Evolutionary conservation across 1,140 invertebrate genomes (phyloP).

Genomic region (Thaumetopoea pityocampa): DNA sequence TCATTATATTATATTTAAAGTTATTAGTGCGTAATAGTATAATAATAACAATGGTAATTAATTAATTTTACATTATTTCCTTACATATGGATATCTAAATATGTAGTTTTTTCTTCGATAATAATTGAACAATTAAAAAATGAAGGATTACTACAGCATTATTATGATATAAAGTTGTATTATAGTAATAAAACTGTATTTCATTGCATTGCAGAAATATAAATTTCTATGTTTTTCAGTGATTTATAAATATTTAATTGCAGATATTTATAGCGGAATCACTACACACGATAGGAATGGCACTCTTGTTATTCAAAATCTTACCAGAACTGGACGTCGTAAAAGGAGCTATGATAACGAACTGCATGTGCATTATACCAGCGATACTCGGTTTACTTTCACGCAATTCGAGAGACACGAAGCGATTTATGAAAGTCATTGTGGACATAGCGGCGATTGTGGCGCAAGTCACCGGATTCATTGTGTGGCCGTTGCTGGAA

Average conservation of each 20-base stretch:
- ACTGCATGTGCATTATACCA: constrained; percentile 93
- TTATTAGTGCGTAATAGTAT: too few species aligned
- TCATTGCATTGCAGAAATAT: neutral
- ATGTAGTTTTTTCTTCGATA: too few species aligned
- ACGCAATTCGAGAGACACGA: constrained; percentile 86
- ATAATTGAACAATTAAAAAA: too few species aligned
- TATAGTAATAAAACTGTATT: neutral
- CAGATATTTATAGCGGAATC: constrained; percentile 89
- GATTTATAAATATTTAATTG: constrained; percentile 36
- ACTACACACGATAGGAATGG: constrained; percentile 89
- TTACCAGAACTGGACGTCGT: constrained; percentile 94
- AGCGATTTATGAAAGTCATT: constrained; percentile 86
- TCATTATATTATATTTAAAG: too few species aligned
- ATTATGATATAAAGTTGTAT: too few species aligned
- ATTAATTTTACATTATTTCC: too few species aligned
- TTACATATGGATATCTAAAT: too few species aligned
- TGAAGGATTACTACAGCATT: too few species aligned
- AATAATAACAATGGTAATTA: too few species aligned
- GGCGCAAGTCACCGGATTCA: constrained; percentile 91
- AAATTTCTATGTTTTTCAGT: too few species aligned
- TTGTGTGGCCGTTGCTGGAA: constrained; percentile 91
- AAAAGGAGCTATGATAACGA: constrained; percentile 94
- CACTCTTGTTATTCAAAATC: constrained; percentile 89
- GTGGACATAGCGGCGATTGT: constrained; percentile 89
- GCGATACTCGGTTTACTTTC: constrained; percentile 83